Percentiles rank a stretch among this genome's conserved stretches.
phyloP scores from a whole-genome alignment of 2,888 invertebrate species.

The Dexiosoma caninum region DNA sequence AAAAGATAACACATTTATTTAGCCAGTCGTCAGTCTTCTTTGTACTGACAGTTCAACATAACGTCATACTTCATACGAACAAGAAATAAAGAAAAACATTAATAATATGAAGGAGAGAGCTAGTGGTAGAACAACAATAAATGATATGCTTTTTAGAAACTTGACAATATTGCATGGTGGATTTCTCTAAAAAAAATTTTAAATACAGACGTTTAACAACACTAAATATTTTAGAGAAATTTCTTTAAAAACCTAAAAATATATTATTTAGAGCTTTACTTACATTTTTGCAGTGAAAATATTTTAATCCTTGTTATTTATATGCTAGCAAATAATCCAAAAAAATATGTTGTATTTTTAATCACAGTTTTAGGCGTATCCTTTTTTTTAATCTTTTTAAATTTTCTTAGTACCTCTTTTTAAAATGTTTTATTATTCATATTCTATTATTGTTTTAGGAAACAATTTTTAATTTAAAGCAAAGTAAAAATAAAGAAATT shows the following conservation, averaged over 20 bases:
- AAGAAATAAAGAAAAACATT: conserved; percentile 1
- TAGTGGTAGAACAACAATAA: conserved; percentile 12
- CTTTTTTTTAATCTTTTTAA: conserved; percentile 26
- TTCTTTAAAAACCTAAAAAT: background rate
- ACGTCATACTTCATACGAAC: conserved; percentile 31
- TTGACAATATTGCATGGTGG: conserved; percentile 58
- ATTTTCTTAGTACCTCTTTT: background rate
- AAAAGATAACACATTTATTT: conserved; percentile 22
- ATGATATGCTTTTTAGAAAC: conserved; percentile 46
- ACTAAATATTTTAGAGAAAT: conserved; percentile 36
- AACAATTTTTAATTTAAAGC: conserved; percentile 11
- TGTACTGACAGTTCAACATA: conserved; percentile 22
- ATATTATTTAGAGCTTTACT: too few species aligned
- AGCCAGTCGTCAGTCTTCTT: conserved; percentile 5
- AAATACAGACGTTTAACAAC: conserved; percentile 44
- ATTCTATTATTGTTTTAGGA: conserved; percentile 10
- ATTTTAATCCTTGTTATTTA: conserved; percentile 42
- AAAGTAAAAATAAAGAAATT: conserved; percentile 34
- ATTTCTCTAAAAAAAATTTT: conserved; percentile 13
- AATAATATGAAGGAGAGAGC: conserved; percentile 19
- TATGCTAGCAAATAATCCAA: conserved; percentile 46
- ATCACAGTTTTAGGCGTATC: conserved; percentile 62
- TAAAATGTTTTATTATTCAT: background rate
- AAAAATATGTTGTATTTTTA: conserved; percentile 1
- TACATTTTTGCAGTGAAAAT: conserved; percentile 47